Conservation (phyloP, 2,888 invertebrate species). For the Pachycephus smyrnensis region DNA sequence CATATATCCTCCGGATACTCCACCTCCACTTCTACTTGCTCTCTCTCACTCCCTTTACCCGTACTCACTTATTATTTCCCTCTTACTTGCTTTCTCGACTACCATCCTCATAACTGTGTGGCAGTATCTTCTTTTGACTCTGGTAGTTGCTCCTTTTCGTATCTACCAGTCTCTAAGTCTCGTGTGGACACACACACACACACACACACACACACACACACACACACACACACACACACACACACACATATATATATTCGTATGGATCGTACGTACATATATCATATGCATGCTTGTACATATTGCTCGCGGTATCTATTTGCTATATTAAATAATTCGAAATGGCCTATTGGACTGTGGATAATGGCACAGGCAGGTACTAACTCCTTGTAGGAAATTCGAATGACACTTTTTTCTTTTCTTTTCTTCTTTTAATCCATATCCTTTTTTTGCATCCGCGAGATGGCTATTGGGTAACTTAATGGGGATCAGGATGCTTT, state of each 20-base stretch:
- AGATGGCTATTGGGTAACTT: not conserved
- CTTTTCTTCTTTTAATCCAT: not conserved
- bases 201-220: too few species aligned
- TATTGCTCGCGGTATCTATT: not conserved
- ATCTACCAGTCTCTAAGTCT: not conserved
- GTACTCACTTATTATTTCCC: conserved; percentile 8
- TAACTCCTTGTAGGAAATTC: not conserved
- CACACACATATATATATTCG: not conserved
- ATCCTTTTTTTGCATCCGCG: not conserved
- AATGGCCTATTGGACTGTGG: not conserved
- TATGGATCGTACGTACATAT: not conserved
- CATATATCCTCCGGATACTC: not conserved
- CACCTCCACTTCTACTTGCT: not conserved
- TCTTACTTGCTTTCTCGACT: not conserved
- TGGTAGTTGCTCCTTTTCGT: not conserved
- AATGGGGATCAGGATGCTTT: not conserved
- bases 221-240: too few species aligned
- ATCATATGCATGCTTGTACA: not conserved
- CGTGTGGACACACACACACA: not conserved
- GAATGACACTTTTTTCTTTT: not conserved
- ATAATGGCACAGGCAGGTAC: not conserved
- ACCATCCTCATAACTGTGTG: not conserved
- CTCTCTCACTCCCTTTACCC: conserved; percentile 19
- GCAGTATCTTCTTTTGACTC: not conserved
- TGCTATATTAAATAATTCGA: not conserved